Conservation (phyloP, 37 sponge, comb jelly and placozoan genomes). For the Ephydatia muelleri region DNA sequence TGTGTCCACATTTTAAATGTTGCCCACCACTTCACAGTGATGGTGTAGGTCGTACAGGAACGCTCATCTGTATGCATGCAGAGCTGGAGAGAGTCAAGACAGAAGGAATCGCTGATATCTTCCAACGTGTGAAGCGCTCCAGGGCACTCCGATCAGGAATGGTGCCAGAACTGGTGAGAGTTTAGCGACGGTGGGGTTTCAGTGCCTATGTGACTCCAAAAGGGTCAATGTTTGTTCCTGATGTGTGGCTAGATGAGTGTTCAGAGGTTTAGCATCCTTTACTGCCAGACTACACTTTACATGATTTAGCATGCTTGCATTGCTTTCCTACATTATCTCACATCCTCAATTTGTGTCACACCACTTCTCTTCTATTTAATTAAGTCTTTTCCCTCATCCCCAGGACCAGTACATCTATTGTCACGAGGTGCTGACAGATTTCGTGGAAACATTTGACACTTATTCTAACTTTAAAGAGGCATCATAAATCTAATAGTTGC, state of each 20-base stretch:
- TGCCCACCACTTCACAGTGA: constrained; percentile 43
- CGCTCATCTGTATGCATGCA: constrained; percentile 47
- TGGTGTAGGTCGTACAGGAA: constrained; percentile 72
- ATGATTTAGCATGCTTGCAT: neutral
- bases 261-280: no score
- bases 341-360: no score
- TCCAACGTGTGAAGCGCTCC: constrained; percentile 59
- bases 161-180: constrained; percentile 56
- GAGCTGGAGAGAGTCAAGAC: constrained; percentile 73
- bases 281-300: neutral
- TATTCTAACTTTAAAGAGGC: constrained; percentile 62
- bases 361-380: neutral
- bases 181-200: no score
- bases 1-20: neutral
- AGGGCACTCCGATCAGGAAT: constrained; percentile 51
- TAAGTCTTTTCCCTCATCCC: neutral
- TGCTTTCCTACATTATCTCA: neutral
- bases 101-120: constrained; percentile 67
- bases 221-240: no score
- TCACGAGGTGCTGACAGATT: constrained; percentile 64
- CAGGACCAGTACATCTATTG: constrained; percentile 58
- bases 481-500: neutral
- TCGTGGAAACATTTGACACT: constrained; percentile 57
- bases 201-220: no score
- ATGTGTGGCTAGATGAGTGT: no score